Conservation (phyloP, 64 coral and sea anemone species). For the Trachythela sp. region DNA sequence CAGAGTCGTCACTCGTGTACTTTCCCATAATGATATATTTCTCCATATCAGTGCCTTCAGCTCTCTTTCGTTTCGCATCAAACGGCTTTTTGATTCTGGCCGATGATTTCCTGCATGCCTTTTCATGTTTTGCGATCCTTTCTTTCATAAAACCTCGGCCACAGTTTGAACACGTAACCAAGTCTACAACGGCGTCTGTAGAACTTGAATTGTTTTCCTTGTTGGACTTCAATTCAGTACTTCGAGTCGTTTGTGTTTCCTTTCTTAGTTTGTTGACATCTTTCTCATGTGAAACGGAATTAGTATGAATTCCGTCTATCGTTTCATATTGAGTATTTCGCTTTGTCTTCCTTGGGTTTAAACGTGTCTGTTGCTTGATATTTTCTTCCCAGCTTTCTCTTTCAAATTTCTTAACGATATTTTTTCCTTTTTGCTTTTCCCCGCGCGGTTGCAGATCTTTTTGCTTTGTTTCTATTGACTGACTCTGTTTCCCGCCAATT, state of each 20-base stretch:
- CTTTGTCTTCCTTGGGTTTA: background rate
- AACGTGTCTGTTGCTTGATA: too few species aligned
- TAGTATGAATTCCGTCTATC: background rate
- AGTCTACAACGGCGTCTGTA: conserved; percentile 33
- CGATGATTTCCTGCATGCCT: conserved; percentile 62
- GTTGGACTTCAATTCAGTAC: background rate
- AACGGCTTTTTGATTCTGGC: conserved; percentile 69
- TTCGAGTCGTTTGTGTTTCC: background rate
- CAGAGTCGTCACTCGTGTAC: background rate
- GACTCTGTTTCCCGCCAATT: background rate
- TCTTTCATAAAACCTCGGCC: conserved; percentile 84
- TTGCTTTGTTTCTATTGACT: background rate
- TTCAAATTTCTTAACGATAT: too few species aligned
- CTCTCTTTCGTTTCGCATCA: conserved; percentile 69
- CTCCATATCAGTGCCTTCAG: conserved; percentile 66
- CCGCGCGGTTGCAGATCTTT: too few species aligned
- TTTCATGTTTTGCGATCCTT: conserved; percentile 68
- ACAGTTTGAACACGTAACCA: conserved; percentile 73
- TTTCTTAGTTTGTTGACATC: background rate
- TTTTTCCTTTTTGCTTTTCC: too few species aligned
- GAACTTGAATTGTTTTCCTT: background rate
- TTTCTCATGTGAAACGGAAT: background rate
- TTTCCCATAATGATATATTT: conserved; percentile 42
- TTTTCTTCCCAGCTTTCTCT: too few species aligned
- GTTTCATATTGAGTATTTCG: background rate